phyloP scores from a whole-genome alignment of 2,797 vertebrate genomes.

The Tapirus indicus region DNA sequence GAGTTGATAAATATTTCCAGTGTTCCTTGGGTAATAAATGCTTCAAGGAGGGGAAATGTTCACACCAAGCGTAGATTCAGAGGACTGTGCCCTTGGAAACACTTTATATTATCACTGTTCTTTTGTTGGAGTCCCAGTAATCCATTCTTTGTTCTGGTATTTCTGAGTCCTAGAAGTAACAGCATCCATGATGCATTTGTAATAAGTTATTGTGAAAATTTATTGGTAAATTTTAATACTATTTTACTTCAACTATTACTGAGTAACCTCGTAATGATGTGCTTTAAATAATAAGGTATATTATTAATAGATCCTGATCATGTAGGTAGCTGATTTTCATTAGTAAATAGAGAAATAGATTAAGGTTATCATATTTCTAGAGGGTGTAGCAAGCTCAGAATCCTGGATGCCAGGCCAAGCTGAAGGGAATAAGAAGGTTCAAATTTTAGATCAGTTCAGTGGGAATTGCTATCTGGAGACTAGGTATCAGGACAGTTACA shows the following conservation, averaged over 20 bases:
- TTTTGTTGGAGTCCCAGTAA: neutral
- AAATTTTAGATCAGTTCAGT: neutral
- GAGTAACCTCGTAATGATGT: neutral
- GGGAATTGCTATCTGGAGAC: neutral
- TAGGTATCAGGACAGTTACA: neutral
- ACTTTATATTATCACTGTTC: neutral
- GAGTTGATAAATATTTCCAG: neutral
- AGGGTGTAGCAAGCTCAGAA: neutral
- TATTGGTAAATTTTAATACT: neutral
- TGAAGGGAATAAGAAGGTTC: neutral
- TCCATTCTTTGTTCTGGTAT: neutral
- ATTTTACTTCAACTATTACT: neutral
- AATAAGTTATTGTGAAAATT: neutral
- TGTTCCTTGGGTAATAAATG: neutral
- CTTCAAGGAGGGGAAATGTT: neutral
- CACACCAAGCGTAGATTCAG: neutral
- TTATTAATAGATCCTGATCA: neutral
- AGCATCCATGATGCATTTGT: neutral
- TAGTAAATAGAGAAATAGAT: neutral
- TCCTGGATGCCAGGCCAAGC: fast-evolving
- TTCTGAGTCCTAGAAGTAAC: neutral
- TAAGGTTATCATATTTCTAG: neutral
- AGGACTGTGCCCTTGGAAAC: neutral
- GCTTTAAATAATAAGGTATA: neutral
- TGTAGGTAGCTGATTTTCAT: neutral